Conservation (phyloP, 2,797 vertebrate species). For the Lateolabrax maculatus region DNA sequence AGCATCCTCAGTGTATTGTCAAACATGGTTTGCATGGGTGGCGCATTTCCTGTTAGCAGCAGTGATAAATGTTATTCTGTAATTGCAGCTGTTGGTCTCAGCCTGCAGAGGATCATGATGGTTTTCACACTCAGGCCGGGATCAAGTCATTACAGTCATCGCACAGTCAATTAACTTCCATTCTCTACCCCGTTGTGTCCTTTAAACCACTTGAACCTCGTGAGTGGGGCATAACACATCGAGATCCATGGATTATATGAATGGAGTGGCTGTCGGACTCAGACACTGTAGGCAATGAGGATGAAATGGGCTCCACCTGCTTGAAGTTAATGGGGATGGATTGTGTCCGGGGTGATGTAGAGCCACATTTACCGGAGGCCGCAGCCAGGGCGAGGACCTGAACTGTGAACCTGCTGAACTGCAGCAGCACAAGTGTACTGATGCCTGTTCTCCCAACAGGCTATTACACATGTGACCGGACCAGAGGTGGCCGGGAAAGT, state of each 20-base stretch:
- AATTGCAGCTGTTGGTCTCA: conserved; percentile 39
- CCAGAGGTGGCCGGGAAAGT: conserved; percentile 50
- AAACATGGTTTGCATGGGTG: background rate
- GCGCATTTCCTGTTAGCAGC: conserved; percentile 39
- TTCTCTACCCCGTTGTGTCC: conserved; percentile 63
- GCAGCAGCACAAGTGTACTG: conserved; percentile 46
- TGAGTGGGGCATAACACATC: conserved; percentile 36
- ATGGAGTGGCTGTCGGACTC: conserved; percentile 65
- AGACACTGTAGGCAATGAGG: conserved; percentile 61
- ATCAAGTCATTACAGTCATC: conserved; percentile 69
- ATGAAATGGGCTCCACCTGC: conserved; percentile 71
- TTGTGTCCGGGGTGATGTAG: conserved; percentile 71
- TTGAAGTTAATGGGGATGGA: conserved; percentile 78
- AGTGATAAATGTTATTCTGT: conserved; percentile 31
- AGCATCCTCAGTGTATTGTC: background rate
- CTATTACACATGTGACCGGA: conserved; percentile 61
- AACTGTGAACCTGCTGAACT: conserved; percentile 58
- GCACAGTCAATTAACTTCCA: conserved; percentile 70
- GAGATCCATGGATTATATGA: conserved; percentile 59
- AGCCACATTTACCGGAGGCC: conserved; percentile 67
- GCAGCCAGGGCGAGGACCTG: conserved; percentile 53
- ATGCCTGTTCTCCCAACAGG: conserved; percentile 55
- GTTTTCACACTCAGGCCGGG: conserved; percentile 41
- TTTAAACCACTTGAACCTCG: conserved; percentile 67
- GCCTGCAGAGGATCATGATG: conserved; percentile 39